Conservation (phyloP, 2,888 invertebrate genomes). For the Subacronicta megacephala region DNA sequence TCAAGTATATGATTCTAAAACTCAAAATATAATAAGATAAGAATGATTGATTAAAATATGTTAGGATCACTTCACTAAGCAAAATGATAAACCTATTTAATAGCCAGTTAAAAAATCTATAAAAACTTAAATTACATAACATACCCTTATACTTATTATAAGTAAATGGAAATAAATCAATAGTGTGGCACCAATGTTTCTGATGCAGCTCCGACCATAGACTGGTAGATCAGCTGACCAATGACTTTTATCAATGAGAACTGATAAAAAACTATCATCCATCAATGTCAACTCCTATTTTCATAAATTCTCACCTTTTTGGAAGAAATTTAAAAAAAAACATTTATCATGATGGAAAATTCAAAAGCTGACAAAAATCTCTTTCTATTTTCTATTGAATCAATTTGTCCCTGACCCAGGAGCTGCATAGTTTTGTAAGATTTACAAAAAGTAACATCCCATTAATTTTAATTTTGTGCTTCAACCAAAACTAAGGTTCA, state of each 20-base stretch:
- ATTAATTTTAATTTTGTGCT: no score
- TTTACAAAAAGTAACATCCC: no score
- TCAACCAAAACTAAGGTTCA: no score
- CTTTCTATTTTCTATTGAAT: neutral
- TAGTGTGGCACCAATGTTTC: conserved; percentile 9
- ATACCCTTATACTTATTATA: conserved; percentile 9
- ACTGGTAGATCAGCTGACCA: conserved; percentile 67
- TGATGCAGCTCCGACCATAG: conserved; percentile 24
- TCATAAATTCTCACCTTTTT: no score
- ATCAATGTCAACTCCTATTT: conserved; percentile 68
- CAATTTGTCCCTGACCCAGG: neutral
- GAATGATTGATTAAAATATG: no score
- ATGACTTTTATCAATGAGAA: conserved; percentile 57
- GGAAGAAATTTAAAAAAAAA: conserved; percentile 14
- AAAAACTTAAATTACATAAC: conserved; percentile 39
- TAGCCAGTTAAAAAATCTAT: neutral
- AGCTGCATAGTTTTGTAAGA: neutral
- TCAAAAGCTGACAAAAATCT: no score
- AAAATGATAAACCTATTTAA: no score
- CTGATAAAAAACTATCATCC: conserved; percentile 69
- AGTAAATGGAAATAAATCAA: neutral
- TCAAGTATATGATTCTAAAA: no score
- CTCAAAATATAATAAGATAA: no score
- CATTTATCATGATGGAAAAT: neutral
- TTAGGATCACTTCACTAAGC: no score